A percentile compares a stretch with the other conserved stretches of the same genome.
phyloP scores from a whole-genome alignment of 2,113 vertebrate species.

The Eulemur rufifrons region DNA sequence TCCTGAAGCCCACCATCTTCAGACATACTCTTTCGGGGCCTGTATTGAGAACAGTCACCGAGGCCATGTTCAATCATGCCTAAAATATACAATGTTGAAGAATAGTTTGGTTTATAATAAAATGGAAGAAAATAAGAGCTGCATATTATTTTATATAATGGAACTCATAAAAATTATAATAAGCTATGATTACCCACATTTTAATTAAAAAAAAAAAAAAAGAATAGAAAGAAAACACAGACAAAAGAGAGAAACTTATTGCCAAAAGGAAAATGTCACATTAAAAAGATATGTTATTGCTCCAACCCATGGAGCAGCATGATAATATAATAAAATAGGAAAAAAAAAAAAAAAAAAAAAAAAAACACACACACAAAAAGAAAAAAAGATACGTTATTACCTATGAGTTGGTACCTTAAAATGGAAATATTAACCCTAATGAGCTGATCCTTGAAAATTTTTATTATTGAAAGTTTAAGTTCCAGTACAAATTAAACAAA shows the following conservation, averaged over 20 bases:
- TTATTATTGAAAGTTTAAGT: background rate
- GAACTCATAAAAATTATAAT: background rate
- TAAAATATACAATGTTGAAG: conserved; percentile 69
- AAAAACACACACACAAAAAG: too few relatives aligned
- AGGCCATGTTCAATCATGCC: conserved; percentile 98
- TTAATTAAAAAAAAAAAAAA: background rate
- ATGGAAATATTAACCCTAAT: background rate
- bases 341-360: too few relatives aligned
- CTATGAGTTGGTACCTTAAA: background rate
- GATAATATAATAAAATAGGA: too few relatives aligned
- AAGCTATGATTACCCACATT: background rate
- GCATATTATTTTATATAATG: background rate
- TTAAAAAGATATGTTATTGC: background rate
- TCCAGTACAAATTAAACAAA: background rate
- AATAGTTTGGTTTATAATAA: background rate
- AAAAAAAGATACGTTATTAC: background rate
- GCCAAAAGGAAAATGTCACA: background rate
- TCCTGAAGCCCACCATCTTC: conserved; percentile 86
- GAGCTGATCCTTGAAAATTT: background rate
- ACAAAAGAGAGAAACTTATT: background rate
- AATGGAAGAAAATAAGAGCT: background rate
- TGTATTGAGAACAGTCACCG: conserved; percentile 94
- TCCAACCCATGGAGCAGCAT: too few relatives aligned
- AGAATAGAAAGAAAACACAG: background rate
- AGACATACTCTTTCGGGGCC: conserved; percentile 90